Evolutionary conservation across 2,888 invertebrate species (phyloP).

Genomic region (Tipula helvola): DNA sequence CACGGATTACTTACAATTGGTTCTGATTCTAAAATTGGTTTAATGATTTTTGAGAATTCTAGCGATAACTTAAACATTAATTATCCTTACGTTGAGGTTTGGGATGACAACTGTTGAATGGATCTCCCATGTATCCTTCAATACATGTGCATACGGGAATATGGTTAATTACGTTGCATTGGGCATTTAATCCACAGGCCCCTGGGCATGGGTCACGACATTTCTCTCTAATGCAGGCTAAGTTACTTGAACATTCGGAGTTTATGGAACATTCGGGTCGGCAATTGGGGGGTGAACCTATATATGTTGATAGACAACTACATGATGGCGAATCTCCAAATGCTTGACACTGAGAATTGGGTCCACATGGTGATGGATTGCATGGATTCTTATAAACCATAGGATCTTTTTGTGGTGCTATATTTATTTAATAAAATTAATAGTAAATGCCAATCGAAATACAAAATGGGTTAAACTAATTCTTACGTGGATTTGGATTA

Average conservation of each 20-base stretch:
- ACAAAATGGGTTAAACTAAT: not conserved
- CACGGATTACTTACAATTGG: constrained; percentile 37
- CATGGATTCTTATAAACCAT: constrained; percentile 40
- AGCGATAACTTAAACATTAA: too few species aligned
- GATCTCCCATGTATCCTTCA: constrained; percentile 59
- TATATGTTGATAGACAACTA: constrained; percentile 48
- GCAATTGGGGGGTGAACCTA: constrained; percentile 59
- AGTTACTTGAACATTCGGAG: constrained; percentile 59
- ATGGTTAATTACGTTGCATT: constrained; percentile 55
- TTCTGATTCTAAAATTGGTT: not conserved
- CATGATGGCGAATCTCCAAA: constrained; percentile 49
- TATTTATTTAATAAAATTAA: not conserved
- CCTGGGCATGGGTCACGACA: constrained; percentile 73
- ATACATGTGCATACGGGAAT: constrained; percentile 62
- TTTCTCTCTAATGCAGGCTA: constrained; percentile 64
- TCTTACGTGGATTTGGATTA: constrained; percentile 36
- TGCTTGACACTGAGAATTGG: constrained; percentile 52
- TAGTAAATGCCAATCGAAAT: not conserved
- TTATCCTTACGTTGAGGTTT: constrained; percentile 35
- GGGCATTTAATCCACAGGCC: constrained; percentile 54
- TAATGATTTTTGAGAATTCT: too few species aligned
- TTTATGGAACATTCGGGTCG: constrained; percentile 58
- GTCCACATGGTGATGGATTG: constrained; percentile 53
- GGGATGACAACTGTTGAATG: constrained; percentile 46
- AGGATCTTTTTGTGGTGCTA: constrained; percentile 23